Percentiles rank a stretch among this genome's conserved stretches.
Evolutionary conservation across 2,797 vertebrate species (phyloP).

Genomic region (Orestias chungarensis): DNA sequence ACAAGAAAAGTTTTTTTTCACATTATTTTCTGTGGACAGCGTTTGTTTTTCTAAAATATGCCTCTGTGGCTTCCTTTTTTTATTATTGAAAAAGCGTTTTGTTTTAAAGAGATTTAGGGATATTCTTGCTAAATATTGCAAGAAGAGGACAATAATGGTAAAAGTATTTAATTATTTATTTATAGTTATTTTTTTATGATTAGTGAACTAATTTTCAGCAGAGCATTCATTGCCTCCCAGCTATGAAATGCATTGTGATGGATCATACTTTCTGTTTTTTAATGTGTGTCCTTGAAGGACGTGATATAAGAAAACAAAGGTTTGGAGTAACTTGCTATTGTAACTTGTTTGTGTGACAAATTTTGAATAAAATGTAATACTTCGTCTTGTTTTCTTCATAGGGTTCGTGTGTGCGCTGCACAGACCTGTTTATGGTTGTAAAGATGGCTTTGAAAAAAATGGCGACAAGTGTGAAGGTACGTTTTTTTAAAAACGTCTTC

Average conservation of each 20-base stretch:
- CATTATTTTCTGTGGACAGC: neutral
- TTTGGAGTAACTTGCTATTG: neutral
- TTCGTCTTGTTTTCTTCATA: constrained; percentile 38
- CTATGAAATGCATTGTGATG: neutral
- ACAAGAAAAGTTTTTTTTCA: neutral
- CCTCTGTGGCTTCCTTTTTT: neutral
- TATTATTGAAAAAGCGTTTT: neutral
- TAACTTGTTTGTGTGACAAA: neutral
- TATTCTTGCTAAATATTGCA: neutral
- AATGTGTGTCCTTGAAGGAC: too few species aligned
- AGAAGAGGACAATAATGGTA: neutral
- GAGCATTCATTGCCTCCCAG: neutral
- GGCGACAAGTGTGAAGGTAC: neutral
- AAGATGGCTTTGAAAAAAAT: rapidly evolving
- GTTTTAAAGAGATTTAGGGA: neutral
- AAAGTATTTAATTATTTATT: neutral
- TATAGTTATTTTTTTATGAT: too few species aligned
- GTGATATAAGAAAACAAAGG: neutral
- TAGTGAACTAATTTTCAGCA: neutral
- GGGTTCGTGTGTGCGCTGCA: constrained; percentile 32
- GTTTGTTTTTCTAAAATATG: neutral
- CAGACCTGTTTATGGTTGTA: rapidly evolving
- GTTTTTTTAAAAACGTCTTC: too few species aligned
- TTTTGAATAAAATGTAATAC: neutral
- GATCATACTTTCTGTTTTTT: neutral